Evolutionary conservation across 2,113 vertebrate genomes (phyloP), one percentile per base, ranked within the genome.

Genomic region (Nothoprocta pentlandii): DNA sequence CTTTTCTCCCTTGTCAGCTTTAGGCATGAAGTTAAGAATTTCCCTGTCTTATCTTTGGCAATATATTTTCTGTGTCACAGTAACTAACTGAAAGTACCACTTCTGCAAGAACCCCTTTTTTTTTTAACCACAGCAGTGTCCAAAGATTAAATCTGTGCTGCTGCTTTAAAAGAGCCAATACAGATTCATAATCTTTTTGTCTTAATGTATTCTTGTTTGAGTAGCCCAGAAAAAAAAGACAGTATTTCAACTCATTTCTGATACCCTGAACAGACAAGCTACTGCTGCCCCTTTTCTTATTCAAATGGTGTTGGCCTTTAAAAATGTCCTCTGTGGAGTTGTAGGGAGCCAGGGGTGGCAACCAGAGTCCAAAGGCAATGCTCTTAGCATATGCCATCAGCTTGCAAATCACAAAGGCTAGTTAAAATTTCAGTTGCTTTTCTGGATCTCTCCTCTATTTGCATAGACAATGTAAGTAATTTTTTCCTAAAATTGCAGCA

Each of bases 301-400:
- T 95, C 90, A 95, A 91, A 95, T 81, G 73, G 61, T 84, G 85
- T 78, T 96, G 90, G 93, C 94, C 96, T 96, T 94, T 95, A 93
- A 94, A 94, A 93, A 86, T 49, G 58, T 64, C 89, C 89, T 95
- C 89, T 87, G 79, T 85, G 81, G 87, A 61, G 39, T 63, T 85
- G 75, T 41, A 77, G 44, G 70, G 67, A 94, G 68, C 54, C 82
- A 93, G 85, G 12, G 8, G 71, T 96, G 95, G 94, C 85, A 94
- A 95, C 67, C 76, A 54, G 68, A 95, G 94, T 94, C 89, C 94
- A 97, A 96, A 95, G 94, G 87, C 89, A 96, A 93, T 80, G 78
- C 94, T 93, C 93, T 91, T 54, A 94, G 87, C 93, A 89, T 93
- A 96, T 96, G 89, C 67, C 87, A 89, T 93, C 78, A 80, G 30